Evolutionary conservation across 2,888 invertebrate genomes (phyloP), one percentile per base, ranked within the genome.

Genomic region (Cosmorhoe ocellata): DNA sequence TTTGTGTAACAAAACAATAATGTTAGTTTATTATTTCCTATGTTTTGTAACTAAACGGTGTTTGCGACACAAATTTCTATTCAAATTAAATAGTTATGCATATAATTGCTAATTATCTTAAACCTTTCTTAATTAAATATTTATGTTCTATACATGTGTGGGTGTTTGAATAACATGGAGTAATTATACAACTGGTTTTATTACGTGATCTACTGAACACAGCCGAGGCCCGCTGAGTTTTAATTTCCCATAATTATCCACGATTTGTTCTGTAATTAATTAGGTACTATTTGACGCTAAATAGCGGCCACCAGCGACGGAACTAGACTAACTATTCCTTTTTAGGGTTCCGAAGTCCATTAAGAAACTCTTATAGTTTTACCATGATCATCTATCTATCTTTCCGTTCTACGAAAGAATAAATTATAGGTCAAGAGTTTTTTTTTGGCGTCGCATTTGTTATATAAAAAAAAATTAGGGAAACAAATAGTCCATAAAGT

Each of bases 261-360:
- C 32, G 12, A 51, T 51, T 51, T 41, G 45, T 51, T 42, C n/a
- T 36, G 34, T 46, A 31, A 44, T 51, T 51, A 52, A 55, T 55
- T 50, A 43, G n/a, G n/a, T n/a, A n/a, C n/a, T 28, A 24, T 44
- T 27, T 33, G 26, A 40, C 40, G 31, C 22, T 53, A 36, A 38
- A 48, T 27, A 33, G 24, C 12, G 54, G 39, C 57, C 58, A 40
- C 58, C 56, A 10, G 44, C 44, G 3, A 24, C 9, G 52, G 9
- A 38, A 49, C 32, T 18, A 27, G 24, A 39, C 31, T 40, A n/a
- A n/a, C n/a, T n/a, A n/a, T 18, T 11, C 11, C 11, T 13, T 34
- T 36, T n/a, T 2, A n/a, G n/a, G n/a, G n/a, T n/a, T n/a, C n/a
- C n/a, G n/a, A n/a, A n/a, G n/a, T n/a, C n/a, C n/a, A n/a, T n/a